Percentiles rank a stretch among this genome's conserved stretches.
Evolutionary conservation across 2,888 invertebrate genomes (phyloP).

Genomic region (Xanthia icteritia): DNA sequence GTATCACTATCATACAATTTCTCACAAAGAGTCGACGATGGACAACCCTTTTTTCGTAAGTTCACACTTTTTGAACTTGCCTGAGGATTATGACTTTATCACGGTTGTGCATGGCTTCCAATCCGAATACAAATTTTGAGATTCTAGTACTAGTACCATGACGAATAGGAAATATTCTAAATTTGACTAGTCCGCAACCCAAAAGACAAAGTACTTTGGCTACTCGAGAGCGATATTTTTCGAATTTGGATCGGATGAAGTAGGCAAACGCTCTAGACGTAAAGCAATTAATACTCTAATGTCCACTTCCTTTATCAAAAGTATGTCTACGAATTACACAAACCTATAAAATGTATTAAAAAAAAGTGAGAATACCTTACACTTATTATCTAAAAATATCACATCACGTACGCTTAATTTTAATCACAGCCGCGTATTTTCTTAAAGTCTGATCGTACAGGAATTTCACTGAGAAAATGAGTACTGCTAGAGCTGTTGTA

Average conservation of each 20-base stretch:
- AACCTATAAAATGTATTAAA: neutral
- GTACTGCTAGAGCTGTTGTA: neutral
- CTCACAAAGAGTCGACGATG: neutral
- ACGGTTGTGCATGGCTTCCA: neutral
- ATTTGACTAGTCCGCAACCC: neutral
- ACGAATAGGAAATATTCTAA: neutral
- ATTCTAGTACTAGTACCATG: neutral
- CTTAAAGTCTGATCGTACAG: neutral
- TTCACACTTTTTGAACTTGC: neutral
- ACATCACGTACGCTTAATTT: constrained; percentile 20
- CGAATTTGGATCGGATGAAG: neutral
- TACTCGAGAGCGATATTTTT: neutral
- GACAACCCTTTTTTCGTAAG: neutral
- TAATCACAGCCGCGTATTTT: constrained; percentile 1
- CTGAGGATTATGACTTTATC: neutral
- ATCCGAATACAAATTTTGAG: neutral
- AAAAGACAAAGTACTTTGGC: neutral
- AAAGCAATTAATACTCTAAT: neutral
- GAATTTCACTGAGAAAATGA: neutral
- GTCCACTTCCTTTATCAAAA: neutral
- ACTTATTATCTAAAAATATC: neutral
- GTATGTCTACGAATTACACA: neutral
- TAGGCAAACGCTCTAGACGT: neutral
- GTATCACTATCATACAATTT: neutral
- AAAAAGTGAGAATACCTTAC: neutral